Base-by-base conservation (phyloP, 2,888 invertebrate genomes). In the Alsophila aescularia region DNA sequence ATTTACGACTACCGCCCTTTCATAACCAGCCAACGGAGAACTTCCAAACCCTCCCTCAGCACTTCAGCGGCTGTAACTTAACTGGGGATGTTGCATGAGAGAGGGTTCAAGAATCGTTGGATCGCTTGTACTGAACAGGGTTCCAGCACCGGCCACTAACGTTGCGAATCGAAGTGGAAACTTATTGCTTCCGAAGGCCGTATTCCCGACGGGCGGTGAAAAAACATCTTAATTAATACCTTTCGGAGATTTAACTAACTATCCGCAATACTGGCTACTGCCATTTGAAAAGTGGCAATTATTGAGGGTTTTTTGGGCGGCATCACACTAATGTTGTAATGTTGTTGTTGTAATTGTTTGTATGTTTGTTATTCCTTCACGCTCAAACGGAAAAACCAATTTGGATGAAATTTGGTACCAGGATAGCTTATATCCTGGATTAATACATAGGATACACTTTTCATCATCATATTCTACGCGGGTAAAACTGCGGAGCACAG, bases 1-100 rank as follows among this genome's bases (percentile, higher is more conserved):
- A 81, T 81, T 81, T 80, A 81, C 70, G 76, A 70, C 60, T 41
- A 49, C 47, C 62, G 40, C 51, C 44, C 43, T 45, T 36, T 44
- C 48, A 43, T 41, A 47, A 55, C 80, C 69, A 72, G 40, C 37
- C 18, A 43, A 50, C 13, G 2, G 24, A 50, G 69, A 66, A 36
- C 73, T 52, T 12, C 49, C 39, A 27, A 21, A 29, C 15, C 42
- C 48, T 29, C 27, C 45, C 21, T 15, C 18, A n/a, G n/a, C 41
- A 14, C 8, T 43, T 44, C 37, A 12, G 2, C 32, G 43, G 8
- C 21, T 24, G 21, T 24, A 14, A 18, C 8, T 10, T 37, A 34
- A 12, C 14, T 35, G 10, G 32, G n/a, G 31, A 49, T 16, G 13
- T 16, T 13, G 54, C 50, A 52, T 37, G 40, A 14, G 3, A 16